Evolutionary conservation across 2,113 vertebrate genomes (phyloP), one percentile per base, ranked within the genome.

Genomic region (Cyprinodon tularosa): DNA sequence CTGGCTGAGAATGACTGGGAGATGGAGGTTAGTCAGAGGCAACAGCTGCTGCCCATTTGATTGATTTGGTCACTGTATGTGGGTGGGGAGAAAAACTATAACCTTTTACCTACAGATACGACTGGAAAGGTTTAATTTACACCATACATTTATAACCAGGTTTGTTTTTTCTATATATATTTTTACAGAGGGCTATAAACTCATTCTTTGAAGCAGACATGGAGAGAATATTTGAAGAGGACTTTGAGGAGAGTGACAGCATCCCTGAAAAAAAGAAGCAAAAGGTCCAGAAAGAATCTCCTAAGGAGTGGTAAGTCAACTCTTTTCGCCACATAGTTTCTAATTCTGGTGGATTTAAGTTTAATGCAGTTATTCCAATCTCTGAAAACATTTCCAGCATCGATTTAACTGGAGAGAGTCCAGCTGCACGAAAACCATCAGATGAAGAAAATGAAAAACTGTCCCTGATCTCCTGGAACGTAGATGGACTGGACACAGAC

Each of bases 391-490:
- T 85, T 67, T 87, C 20, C 86, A 99, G 97, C 80, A 94, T 98
- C 89, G 97, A 98, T 86, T 85, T 98, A 78, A 98, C 97, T 8
- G 80, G 9, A 37, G 96, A 95, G 59, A 94, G 94, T 42, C 90
- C 93, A 2, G 79, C 86, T 5, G 4, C 80, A 40, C 14, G 3
- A 15, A 88, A 75, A 72, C 74, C 72, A 2, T 29, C 79, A 66
- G 89, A 80, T 14, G 37, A 66, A 64, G 95, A 96, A 7, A 93
- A 93, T 14, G 83, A 91, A 50, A 92, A 88, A 29, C 93, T 99
- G 78, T 96, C 95, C 0, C 71, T 99, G 62, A 91, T 99, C 79
- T 95, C 96, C 48, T 99, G 98, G 98, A 99, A 99, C 10, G 91
- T 99, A 47, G 97, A 98, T 67, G 98, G 97, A 20, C 90, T 99